Evolutionary conservation across 2,888 invertebrate genomes (phyloP).

Genomic region (Unio pictorum): DNA sequence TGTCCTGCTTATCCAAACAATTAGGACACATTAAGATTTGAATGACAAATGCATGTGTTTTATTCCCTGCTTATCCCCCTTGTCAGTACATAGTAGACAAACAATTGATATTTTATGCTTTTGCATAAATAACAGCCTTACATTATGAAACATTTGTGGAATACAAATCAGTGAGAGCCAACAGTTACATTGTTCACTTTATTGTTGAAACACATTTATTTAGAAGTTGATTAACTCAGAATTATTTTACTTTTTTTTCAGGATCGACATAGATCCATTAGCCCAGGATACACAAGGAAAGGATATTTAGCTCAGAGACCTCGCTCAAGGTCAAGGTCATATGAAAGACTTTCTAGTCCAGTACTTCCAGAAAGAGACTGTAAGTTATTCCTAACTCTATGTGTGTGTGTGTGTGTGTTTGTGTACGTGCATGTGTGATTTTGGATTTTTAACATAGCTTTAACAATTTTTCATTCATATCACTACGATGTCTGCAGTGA

Average conservation of each 20-base stretch:
- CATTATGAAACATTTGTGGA: neutral
- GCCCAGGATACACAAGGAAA: conserved; percentile 40
- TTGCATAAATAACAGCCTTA: neutral
- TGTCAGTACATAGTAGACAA: too few relatives aligned
- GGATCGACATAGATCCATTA: conserved; percentile 41
- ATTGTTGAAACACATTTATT: neutral
- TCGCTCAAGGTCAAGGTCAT: conserved; percentile 56
- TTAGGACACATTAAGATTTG: too few relatives aligned
- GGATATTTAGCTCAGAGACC: conserved; percentile 51
- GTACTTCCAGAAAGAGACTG: conserved; percentile 51
- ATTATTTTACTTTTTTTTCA: conserved; percentile 6
- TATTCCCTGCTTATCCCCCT: too few relatives aligned
- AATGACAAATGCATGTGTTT: too few relatives aligned
- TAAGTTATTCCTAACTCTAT: conserved; percentile 28
- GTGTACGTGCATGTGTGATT: too few relatives aligned
- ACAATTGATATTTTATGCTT: too few relatives aligned
- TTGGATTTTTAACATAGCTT: too few relatives aligned
- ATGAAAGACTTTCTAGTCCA: conserved; percentile 45
- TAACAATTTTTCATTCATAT: too few relatives aligned
- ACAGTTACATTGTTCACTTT: neutral
- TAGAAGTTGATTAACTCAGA: neutral
- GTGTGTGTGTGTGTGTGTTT: too few relatives aligned
- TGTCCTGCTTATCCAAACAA: too few relatives aligned
- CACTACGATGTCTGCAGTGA: too few relatives aligned
- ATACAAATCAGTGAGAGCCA: neutral